Evolutionary conservation across 2,888 invertebrate genomes (phyloP).

Genomic region (Galerucella calmariensis): DNA sequence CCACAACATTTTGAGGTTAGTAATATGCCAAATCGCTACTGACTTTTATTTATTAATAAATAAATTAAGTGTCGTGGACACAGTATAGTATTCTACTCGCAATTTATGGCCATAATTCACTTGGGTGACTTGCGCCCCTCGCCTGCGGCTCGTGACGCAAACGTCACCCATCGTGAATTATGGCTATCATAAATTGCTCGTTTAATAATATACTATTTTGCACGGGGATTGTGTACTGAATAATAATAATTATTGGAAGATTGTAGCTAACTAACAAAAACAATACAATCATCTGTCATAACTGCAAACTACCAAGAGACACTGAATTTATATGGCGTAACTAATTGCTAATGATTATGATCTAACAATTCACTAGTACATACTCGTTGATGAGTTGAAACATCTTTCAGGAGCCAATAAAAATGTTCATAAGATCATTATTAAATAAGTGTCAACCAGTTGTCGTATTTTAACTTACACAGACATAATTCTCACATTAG

Average conservation of each 20-base stretch:
- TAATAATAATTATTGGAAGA: not conserved
- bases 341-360: not conserved
- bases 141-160: too few species aligned
- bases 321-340: constrained; percentile 3
- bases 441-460: constrained; percentile 4
- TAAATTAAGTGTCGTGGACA: too few species aligned
- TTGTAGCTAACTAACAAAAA: not conserved
- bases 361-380: not conserved
- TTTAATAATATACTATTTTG: too few species aligned
- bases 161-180: too few species aligned
- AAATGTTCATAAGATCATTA: constrained; percentile 4
- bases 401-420: not conserved
- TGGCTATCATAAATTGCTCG: too few species aligned
- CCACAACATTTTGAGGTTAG: too few species aligned
- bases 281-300: not conserved
- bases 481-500: constrained; percentile 5
- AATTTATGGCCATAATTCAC: too few species aligned
- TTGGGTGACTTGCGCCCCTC: too few species aligned
- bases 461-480: not conserved
- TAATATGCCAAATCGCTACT: too few species aligned
- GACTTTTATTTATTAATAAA: too few species aligned
- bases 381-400: not conserved
- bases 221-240: not conserved
- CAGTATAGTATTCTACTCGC: too few species aligned
- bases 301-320: not conserved